Conservation (phyloP, 2,888 invertebrate species). For the Drosophila mercatorum region DNA sequence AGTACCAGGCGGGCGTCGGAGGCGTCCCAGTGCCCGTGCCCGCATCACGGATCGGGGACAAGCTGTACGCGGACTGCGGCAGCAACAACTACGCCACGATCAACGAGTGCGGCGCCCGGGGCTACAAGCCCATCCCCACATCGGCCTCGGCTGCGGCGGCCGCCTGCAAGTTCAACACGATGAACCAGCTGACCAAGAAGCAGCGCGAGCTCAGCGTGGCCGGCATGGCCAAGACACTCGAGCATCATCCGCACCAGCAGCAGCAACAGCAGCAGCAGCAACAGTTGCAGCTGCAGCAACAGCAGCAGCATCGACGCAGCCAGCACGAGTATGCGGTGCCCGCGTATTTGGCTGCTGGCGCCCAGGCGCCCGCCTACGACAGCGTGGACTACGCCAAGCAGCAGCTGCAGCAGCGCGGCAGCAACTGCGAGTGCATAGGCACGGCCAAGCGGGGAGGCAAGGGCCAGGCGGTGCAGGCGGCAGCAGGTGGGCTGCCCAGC, state of each 20-base stretch:
- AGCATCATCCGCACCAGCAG: conserved; percentile 66
- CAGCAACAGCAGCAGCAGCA: conserved; percentile 63
- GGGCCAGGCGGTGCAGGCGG: conserved; percentile 19
- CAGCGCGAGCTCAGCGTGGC: conserved; percentile 61
- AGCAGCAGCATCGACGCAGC: conserved; percentile 72
- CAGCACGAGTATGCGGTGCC: conserved; percentile 85
- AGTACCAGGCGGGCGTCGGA: conserved; percentile 37
- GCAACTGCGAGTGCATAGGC: conserved; percentile 77
- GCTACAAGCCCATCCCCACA: conserved; percentile 82
- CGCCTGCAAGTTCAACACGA: conserved; percentile 82
- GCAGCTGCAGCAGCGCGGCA: conserved; percentile 48
- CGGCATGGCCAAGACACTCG: conserved; percentile 77
- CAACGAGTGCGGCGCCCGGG: conserved; percentile 82
- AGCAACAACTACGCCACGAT: conserved; percentile 84
- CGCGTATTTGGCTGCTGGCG: conserved; percentile 67
- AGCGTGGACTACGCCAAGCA: conserved; percentile 81
- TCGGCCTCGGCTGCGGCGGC: conserved; percentile 77
- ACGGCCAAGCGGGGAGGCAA: conserved; percentile 58
- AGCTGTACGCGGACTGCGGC: conserved; percentile 81
- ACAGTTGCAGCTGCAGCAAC: conserved; percentile 6
- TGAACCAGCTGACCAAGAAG: conserved; percentile 80
- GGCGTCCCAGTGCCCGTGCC: conserved; percentile 46
- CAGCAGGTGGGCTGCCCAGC: conserved; percentile 61
- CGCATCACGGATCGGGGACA: conserved; percentile 65
- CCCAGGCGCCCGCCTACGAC: conserved; percentile 72